Conservation (phyloP, 2,888 invertebrate genomes). For the Xestia ashworthii region DNA sequence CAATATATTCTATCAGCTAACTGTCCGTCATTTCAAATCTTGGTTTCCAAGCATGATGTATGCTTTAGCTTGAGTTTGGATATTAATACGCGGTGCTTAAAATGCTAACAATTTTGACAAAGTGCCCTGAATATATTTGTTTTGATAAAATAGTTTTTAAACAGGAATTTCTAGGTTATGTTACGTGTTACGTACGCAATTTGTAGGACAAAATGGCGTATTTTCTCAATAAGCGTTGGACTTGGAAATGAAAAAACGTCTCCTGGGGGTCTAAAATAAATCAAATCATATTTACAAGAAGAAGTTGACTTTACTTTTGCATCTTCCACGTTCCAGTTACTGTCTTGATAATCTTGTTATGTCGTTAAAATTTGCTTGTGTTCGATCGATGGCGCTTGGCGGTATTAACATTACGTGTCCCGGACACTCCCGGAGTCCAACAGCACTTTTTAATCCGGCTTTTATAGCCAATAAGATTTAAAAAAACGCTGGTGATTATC, state of each 20-base stretch:
- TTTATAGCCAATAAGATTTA: not conserved
- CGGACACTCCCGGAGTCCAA: not conserved
- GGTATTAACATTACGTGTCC: conserved; percentile 13
- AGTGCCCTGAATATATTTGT: conserved; percentile 25
- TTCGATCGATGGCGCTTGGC: conserved; percentile 10
- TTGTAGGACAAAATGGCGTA: conserved; percentile 58
- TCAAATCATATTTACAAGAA: not conserved
- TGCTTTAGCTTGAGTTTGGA: not conserved
- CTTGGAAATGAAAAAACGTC: not conserved
- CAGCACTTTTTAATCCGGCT: not conserved
- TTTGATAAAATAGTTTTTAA: conserved; percentile 33
- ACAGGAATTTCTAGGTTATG: conserved; percentile 47
- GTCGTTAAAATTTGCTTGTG: conserved; percentile 54
- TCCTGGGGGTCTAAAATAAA: no score
- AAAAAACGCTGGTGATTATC: not conserved
- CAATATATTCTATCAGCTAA: not conserved
- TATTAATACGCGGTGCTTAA: conserved; percentile 44
- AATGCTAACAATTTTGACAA: conserved; percentile 51
- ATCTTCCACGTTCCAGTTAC: conserved; percentile 62
- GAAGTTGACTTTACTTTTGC: conserved; percentile 49
- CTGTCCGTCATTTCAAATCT: conserved; percentile 1
- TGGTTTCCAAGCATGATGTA: not conserved
- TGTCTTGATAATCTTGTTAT: conserved; percentile 29
- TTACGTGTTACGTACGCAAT: conserved; percentile 48
- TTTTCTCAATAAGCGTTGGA: not conserved